Base-by-base conservation (phyloP, 2,888 invertebrate species). In the Lydus trimaculatus region DNA sequence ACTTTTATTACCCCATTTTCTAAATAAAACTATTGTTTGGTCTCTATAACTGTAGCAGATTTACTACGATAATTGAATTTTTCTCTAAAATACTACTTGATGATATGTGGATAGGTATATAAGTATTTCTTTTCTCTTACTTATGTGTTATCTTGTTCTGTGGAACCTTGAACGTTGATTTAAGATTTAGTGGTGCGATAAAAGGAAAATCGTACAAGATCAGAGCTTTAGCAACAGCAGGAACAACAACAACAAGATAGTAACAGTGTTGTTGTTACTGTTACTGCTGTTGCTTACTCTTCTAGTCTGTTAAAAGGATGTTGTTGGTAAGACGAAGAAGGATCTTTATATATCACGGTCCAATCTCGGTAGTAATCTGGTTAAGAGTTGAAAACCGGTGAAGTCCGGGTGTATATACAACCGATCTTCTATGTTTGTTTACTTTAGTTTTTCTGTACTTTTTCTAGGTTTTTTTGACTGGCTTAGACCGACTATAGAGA, bases 161-260 rank as follows among this genome's bases (percentile, higher is more conserved):
- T 65, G 70, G 70, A 77, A 76, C 76, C 75, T 77, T 76, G 75
- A 75, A 73, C 73, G 56, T 56, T 56, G 56, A 56, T 56, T 73
- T 71, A 68, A 73, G 77, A 77, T 76, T 73, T 74, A 74, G 68
- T 73, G 70, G 67, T 73, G 74, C 73, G 74, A 75, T 75, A 72
- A 72, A 70, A 72, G 68, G 69, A 70, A 67, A 72, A 63, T 67
- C 68, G 61, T 64, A 63, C 64, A 70, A 72, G 70, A 72, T 25
- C 25, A 56, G 28, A 56, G 28, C 56, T 25, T 28, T 2, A 48
- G n/a, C 48, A 48, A 23, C 52, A 23, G 13, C 43, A 52, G 17
- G 15, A 25, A 56, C 56, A 56, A 28, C 25, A 25, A 56, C 56
- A 56, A 28, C 25, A 56, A 23, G 52, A 52, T 52, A 25, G 52